Evolutionary conservation across 2,888 invertebrate genomes (phyloP).

Genomic region (Axea sp.): DNA sequence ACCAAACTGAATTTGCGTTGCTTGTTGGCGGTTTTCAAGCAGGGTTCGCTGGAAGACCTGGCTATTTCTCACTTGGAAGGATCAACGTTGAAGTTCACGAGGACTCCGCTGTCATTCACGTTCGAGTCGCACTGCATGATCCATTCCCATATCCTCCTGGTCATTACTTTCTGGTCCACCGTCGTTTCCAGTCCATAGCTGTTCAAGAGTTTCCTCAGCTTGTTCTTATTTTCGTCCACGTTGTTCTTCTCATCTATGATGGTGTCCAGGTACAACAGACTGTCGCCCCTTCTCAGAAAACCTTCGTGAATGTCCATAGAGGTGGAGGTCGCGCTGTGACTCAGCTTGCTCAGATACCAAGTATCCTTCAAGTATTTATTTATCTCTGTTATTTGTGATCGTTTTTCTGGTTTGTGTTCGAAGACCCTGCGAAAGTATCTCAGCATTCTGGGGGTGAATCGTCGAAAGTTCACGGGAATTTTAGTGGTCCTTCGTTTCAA

Average conservation of each 20-base stretch:
- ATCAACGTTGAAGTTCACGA: constrained; percentile 65
- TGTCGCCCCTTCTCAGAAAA: constrained; percentile 78
- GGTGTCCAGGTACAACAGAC: constrained; percentile 80
- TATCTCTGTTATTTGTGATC: constrained; percentile 83
- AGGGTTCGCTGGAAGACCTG: constrained; percentile 73
- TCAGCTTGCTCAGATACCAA: constrained; percentile 82
- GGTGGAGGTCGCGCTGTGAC: constrained; percentile 80
- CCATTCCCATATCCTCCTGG: constrained; percentile 85
- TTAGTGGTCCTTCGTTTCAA: constrained; percentile 83
- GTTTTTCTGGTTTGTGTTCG: constrained; percentile 84
- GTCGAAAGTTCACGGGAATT: constrained; percentile 82
- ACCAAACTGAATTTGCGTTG: constrained; percentile 67
- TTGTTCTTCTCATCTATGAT: constrained; percentile 80
- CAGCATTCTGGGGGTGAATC: constrained; percentile 85
- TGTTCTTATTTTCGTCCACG: constrained; percentile 81
- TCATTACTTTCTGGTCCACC: constrained; percentile 83
- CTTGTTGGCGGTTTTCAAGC: constrained; percentile 59
- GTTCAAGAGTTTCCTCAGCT: constrained; percentile 81
- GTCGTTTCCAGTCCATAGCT: constrained; percentile 84
- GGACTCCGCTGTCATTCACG: constrained; percentile 69
- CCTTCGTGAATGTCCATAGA: constrained; percentile 78
- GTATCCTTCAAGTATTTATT: constrained; percentile 83
- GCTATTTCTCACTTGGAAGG: constrained; percentile 73
- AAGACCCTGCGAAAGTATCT: constrained; percentile 86
- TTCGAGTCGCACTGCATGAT: constrained; percentile 81